Conservation (phyloP, 2,797 vertebrate species). For the Sebastes miniatus region DNA sequence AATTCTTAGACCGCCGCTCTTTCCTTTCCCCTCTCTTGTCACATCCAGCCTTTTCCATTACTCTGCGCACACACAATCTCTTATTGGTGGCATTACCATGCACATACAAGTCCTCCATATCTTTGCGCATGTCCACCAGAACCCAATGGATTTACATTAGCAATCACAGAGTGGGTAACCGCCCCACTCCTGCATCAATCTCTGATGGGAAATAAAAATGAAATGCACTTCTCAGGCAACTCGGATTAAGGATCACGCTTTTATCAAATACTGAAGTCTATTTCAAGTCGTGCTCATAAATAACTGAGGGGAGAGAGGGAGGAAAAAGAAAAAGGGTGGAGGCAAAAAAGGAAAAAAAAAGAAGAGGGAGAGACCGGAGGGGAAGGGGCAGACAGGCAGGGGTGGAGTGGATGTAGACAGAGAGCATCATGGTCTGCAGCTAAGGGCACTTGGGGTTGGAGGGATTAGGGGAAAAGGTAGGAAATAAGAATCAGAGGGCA, state of each 20-base stretch:
- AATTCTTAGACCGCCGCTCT: neutral
- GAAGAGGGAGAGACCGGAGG: constrained; percentile 11
- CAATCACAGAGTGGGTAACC: constrained; percentile 69
- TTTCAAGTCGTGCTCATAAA: constrained; percentile 81
- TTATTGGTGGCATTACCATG: constrained; percentile 14
- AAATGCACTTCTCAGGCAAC: constrained; percentile 79
- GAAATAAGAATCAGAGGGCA: constrained; percentile 50
- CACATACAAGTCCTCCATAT: constrained; percentile 55
- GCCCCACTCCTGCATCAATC: constrained; percentile 65
- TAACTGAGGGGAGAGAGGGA: constrained; percentile 74
- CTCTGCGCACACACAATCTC: constrained; percentile 20
- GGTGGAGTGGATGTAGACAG: constrained; percentile 35
- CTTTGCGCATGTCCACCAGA: constrained; percentile 62
- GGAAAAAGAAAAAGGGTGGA: constrained; percentile 28
- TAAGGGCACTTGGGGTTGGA: constrained; percentile 49
- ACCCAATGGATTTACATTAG: constrained; percentile 75
- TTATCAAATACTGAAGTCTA: constrained; percentile 83
- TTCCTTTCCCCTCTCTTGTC: neutral
- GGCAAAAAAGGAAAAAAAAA: constrained; percentile 2
- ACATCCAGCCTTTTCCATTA: constrained; percentile 8
- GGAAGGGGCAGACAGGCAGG: constrained; percentile 14
- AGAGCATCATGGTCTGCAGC: constrained; percentile 46
- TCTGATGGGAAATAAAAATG: constrained; percentile 80
- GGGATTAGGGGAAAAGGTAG: constrained; percentile 52
- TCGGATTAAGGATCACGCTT: constrained; percentile 80